These are phyloP conservation scores for Catamblyrhynchus diadema DNA, from an alignment of 2,797 vertebrate genomes.

Conservation along the genomic window DNA sequence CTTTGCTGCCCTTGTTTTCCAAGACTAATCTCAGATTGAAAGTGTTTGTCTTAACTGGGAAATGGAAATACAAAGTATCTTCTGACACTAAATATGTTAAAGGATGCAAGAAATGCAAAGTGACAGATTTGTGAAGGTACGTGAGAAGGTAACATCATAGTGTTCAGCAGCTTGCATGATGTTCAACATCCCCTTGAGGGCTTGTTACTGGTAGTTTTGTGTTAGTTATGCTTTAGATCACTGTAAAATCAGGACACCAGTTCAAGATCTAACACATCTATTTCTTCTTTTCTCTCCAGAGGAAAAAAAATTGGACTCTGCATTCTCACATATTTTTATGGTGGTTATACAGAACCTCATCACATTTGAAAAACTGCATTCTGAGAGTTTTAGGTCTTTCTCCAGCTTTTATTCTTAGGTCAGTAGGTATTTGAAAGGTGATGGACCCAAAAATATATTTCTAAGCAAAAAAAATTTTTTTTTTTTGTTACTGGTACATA, in stretches of 20 bases:
- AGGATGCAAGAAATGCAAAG: background rate
- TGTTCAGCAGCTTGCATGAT: background rate
- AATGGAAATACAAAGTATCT: slow-evolving; percentile 23
- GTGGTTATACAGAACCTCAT: background rate
- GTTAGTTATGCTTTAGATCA: background rate
- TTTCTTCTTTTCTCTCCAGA: background rate
- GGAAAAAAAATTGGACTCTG: background rate
- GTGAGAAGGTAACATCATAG: background rate
- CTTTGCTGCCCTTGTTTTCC: slow-evolving; percentile 50
- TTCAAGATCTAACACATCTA: background rate
- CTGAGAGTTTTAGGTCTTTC: background rate
- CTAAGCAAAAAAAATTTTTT: background rate
- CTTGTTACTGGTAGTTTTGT: background rate
- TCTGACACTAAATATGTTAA: background rate
- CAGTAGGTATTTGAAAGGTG: background rate
- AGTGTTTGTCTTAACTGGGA: slow-evolving; percentile 77
- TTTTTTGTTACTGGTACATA: background rate
- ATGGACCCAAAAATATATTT: background rate
- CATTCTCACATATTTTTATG: background rate
- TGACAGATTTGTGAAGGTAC: slow-evolving; percentile 19
- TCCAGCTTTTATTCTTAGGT: background rate
- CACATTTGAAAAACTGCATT: background rate
- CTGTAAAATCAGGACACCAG: background rate
- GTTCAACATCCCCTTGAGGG: background rate
- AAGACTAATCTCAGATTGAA: slow-evolving; percentile 55